Evolutionary conservation across 2,113 vertebrate genomes (phyloP).

Genomic region (Rissa tridactyla): DNA sequence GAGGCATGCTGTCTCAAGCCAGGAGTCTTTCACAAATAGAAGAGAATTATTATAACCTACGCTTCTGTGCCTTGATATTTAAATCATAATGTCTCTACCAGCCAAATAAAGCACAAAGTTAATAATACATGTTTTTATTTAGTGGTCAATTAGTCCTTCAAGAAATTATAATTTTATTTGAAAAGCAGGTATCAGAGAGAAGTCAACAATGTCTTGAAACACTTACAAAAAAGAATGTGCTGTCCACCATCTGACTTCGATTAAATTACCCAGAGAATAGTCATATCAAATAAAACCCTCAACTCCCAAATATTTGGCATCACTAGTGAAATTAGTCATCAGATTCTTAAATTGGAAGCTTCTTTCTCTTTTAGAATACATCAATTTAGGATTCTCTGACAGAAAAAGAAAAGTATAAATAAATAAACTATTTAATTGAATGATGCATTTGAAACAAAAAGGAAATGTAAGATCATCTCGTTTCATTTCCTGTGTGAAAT

Average conservation of each 20-base stretch:
- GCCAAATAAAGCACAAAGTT: neutral
- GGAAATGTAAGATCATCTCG: neutral
- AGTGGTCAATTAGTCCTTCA: neutral
- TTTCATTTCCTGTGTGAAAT: neutral
- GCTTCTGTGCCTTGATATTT: neutral
- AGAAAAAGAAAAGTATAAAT: neutral
- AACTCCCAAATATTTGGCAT: neutral
- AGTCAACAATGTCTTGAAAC: neutral
- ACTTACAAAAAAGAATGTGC: neutral
- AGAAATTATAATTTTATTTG: neutral
- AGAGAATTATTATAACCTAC: neutral
- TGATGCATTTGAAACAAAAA: neutral
- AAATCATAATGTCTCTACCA: neutral
- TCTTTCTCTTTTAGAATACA: neutral
- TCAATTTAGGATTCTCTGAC: neutral
- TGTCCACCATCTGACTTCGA: neutral
- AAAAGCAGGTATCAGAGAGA: neutral
- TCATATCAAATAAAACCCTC: neutral
- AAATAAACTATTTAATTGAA: neutral
- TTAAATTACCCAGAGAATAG: neutral
- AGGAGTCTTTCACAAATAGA: neutral
- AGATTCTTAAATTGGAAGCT: neutral
- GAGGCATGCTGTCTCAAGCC: neutral
- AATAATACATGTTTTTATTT: neutral
- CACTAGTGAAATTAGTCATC: neutral